These are phyloP conservation scores for Aplysia californica DNA, from an alignment of 1,140 invertebrate genomes.

Conservation along the genomic window DNA sequence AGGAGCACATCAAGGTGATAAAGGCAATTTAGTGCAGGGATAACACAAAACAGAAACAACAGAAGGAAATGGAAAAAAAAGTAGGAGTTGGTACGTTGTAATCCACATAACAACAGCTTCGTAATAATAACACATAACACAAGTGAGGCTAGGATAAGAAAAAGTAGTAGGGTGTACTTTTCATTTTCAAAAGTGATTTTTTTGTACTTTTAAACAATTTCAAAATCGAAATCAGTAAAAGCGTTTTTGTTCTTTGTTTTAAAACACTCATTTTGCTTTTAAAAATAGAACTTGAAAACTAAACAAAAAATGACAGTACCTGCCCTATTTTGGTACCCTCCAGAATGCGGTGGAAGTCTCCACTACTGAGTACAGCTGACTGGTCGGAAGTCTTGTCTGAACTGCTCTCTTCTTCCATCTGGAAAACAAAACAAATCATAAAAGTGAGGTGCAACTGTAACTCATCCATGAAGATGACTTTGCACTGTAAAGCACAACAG, in stretches of 20 bases:
- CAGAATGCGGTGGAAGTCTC: slow-evolving; percentile 10
- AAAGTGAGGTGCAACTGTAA: not conserved
- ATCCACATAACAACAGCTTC: too few species aligned
- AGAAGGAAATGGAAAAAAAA: too few species aligned
- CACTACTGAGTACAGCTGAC: slow-evolving; percentile 17
- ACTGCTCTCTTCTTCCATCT: slow-evolving; percentile 9
- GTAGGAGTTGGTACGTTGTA: too few species aligned
- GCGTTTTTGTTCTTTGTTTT: not conserved
- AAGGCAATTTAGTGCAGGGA: too few species aligned
- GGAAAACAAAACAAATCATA: not conserved
- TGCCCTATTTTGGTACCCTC: slow-evolving; percentile 20
- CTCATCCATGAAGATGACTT: not conserved
- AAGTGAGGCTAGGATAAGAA: too few species aligned
- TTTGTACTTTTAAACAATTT: too few species aligned
- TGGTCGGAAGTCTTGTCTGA: not conserved
- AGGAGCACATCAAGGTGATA: too few species aligned
- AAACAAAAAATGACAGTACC: not conserved
- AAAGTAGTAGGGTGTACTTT: too few species aligned
- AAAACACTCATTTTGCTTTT: not conserved
- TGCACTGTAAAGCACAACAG: not conserved
- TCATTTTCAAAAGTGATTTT: too few species aligned
- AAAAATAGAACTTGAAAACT: not conserved
- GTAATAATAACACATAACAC: too few species aligned
- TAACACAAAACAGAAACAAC: too few species aligned
- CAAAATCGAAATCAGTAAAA: not conserved